Evolutionary conservation across 2,797 vertebrate species (phyloP).

Genomic region (Artibeus jamaicensis): DNA sequence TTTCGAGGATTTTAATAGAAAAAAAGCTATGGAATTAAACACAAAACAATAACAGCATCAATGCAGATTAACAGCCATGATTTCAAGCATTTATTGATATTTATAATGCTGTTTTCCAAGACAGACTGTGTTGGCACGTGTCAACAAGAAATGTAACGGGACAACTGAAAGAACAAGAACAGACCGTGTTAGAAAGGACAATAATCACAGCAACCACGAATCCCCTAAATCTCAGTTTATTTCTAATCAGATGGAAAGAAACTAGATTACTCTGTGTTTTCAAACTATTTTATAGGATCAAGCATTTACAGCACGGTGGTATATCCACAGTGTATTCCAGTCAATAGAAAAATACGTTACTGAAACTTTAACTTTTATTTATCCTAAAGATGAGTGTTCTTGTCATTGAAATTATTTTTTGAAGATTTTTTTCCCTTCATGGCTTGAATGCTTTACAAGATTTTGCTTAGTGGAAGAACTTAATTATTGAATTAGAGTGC

Average conservation of each 20-base stretch:
- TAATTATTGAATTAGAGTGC: background rate
- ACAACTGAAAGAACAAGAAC: background rate
- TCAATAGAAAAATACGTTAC: background rate
- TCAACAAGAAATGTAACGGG: background rate
- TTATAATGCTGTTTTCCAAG: background rate
- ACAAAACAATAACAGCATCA: background rate
- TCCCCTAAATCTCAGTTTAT: background rate
- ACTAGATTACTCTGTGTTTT: background rate
- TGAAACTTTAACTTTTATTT: background rate
- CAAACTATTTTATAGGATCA: background rate
- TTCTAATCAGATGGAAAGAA: background rate
- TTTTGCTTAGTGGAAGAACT: background rate
- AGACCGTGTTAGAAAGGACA: background rate
- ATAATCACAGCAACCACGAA: background rate
- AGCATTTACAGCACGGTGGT: background rate
- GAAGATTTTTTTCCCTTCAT: background rate
- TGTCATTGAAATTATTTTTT: background rate
- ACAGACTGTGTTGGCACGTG: background rate
- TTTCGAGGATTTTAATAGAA: background rate
- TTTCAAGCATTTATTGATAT: background rate
- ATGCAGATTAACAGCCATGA: background rate
- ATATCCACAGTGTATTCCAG: background rate
- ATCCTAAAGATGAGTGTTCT: background rate
- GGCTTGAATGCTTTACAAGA: background rate
- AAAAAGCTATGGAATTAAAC: background rate